Evolutionary conservation across 2,797 vertebrate genomes (phyloP), one percentile per base, ranked within the genome.

Genomic region (Falco naumanni): DNA sequence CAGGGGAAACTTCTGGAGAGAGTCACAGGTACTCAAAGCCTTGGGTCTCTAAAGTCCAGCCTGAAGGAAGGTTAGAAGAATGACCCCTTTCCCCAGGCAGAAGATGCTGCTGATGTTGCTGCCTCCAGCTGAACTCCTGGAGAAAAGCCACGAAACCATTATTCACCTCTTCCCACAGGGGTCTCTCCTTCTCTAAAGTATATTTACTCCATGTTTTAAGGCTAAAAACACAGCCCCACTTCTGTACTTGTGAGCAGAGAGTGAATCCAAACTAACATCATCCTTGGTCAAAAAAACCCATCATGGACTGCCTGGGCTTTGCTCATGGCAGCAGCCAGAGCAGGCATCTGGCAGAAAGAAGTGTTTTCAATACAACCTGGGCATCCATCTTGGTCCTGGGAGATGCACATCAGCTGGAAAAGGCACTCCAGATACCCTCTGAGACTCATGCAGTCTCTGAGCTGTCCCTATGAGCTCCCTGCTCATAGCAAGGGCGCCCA

Each of bases 31-130:
- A 20, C 22, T 69, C 29, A 21, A 11, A 26, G 69, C 13, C 20
- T 50, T 39, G 19, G 5, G 5, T 28, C 31, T 65, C 15, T 51
- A 43, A 68, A 72, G 31, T 8, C 13, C 79, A 81, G 22, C 11
- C 47, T 22, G 54, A 34, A 56, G 19, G 20, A 16, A 60, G 15
- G 7, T 65, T 51, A 5, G 45, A 25, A 26, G 47, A 29, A 47
- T 0, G 1, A 13, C 1, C 3, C 3, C 10, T 19, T 66, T 17
- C 9, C 16, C 29, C 8, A 60, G 21, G 41, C 66, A 61, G 43
- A 50, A 39, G 47, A 13, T 7, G 17, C 16, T 72, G 37, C 64
- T 72, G 59, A 12, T 14, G 7, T 4, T 81, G 18, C 60, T 69
- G 37, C 11, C 16, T 77, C 64, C 48, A 16, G 33, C 16, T 29